phyloP scores from a whole-genome alignment of 2,888 invertebrate species.

The Tipula vernalis region DNA sequence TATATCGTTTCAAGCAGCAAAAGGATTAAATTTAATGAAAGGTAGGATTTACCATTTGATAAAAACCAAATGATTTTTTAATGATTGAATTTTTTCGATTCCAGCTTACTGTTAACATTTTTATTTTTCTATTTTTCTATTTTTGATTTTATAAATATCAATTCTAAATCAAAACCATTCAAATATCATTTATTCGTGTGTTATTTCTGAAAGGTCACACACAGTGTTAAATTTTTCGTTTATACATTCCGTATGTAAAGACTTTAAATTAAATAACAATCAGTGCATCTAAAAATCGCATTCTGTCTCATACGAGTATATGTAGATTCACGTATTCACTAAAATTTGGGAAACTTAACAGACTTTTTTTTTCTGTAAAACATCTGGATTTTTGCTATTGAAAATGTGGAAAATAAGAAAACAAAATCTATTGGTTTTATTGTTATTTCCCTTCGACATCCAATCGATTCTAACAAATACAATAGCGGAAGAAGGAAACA shows the following conservation, averaged over 20 bases:
- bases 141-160: background rate
- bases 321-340: background rate
- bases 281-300: background rate
- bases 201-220: background rate
- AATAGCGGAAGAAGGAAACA: background rate
- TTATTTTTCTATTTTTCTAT: background rate
- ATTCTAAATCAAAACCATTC: background rate
- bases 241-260: background rate
- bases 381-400: background rate
- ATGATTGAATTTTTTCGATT: background rate
- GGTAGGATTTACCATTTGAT: background rate
- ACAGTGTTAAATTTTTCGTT: background rate
- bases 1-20: slow-evolving; percentile 1
- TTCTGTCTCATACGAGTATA: too few relatives aligned
- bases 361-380: background rate
- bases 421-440: background rate
- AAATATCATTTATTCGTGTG: background rate
- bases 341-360: background rate
- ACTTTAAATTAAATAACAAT: background rate
- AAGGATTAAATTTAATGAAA: slow-evolving; percentile 1
- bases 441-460: background rate
- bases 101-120: background rate
- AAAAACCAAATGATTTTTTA: background rate
- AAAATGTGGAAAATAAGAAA: background rate
- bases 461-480: background rate